Evolutionary conservation across 2,113 vertebrate genomes (phyloP), one percentile per base, ranked within the genome.

Genomic region (Eulemur rufifrons): DNA sequence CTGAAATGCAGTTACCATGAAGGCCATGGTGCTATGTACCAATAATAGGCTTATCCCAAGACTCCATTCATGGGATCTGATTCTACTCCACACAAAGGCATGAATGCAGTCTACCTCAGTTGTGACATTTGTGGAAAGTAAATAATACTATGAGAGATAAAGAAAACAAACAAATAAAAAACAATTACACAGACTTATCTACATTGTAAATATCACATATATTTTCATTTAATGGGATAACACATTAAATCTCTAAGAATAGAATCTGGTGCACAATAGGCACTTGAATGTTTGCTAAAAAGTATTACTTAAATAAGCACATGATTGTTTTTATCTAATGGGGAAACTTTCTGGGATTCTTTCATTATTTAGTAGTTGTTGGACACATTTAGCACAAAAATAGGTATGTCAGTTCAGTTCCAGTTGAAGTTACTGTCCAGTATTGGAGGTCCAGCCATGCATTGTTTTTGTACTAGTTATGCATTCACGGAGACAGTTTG

Each of bases 381-480:
- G 56, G 29, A 96, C 63, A 90, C 18, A 87, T 73, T 80, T 77
- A 85, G 39, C 74, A 77, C 21, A 89, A 56, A 85, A 91, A 86
- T 12, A 84, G 29, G 18, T 50, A 73, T 93, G 97, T 96, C 25
- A 45, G 32, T 68, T 93, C 37, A 64, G 32, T 77, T 97, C 86
- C 83, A 71, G 7, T 56, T 77, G 63, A 96, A 91, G 42, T 83
- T 93, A 71, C 64, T 85, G 34, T 52, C 25, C 88, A 54, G 13
- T 27, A 52, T 54, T 54, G 34, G 76, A 91, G 15, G 8, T 77
- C 52, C 21, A 89, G 78, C 39, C 50, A 56, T 74, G 47, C 54
- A 52, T 42, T 92, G 39, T 32, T 97, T 97, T 96, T 95, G 34
- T 14, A 77, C 93, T 92, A 95, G 83, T 89, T 97, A 80, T 0